Evolutionary conservation across 35 echinoderm and acorn worm species (phyloP).

Genomic region (Lytechinus variegatus): DNA sequence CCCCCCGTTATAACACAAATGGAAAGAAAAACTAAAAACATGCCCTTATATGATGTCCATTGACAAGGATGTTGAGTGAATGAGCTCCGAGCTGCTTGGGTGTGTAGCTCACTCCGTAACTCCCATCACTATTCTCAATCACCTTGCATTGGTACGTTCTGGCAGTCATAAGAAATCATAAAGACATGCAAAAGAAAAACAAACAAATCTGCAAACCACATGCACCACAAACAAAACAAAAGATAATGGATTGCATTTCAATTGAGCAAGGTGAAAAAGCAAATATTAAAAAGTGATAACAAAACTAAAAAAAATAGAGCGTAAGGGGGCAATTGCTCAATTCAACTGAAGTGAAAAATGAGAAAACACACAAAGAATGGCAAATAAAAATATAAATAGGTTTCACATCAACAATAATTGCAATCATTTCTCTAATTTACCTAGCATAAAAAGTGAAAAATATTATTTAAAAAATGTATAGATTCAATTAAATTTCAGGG

Average conservation of each 20-base stretch:
- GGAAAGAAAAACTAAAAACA: constrained; percentile 17
- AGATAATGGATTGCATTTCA: not conserved
- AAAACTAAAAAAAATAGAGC: not conserved
- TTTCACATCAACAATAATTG: not conserved
- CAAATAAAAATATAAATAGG: too few species aligned
- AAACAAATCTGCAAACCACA: not conserved
- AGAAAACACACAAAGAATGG: too few species aligned
- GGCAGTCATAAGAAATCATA: not conserved
- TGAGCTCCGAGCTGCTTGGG: constrained; percentile 62
- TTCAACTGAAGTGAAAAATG: too few species aligned
- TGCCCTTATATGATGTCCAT: constrained; percentile 82
- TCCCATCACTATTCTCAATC: constrained; percentile 68
- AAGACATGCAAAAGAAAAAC: not conserved
- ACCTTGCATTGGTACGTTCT: constrained; percentile 66
- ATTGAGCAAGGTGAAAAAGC: not conserved
- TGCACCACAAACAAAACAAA: constrained; percentile 2
- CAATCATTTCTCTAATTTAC: not conserved
- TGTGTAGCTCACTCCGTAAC: constrained; percentile 76
- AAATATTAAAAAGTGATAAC: not conserved
- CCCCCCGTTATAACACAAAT: too few species aligned
- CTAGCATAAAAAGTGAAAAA: not conserved
- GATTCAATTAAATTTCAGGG: not conserved
- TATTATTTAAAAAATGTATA: too few species aligned
- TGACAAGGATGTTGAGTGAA: constrained; percentile 56
- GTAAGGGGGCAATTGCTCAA: too few species aligned